Base-by-base conservation (phyloP, 2,797 vertebrate species). In the Poeciliopsis infans region DNA sequence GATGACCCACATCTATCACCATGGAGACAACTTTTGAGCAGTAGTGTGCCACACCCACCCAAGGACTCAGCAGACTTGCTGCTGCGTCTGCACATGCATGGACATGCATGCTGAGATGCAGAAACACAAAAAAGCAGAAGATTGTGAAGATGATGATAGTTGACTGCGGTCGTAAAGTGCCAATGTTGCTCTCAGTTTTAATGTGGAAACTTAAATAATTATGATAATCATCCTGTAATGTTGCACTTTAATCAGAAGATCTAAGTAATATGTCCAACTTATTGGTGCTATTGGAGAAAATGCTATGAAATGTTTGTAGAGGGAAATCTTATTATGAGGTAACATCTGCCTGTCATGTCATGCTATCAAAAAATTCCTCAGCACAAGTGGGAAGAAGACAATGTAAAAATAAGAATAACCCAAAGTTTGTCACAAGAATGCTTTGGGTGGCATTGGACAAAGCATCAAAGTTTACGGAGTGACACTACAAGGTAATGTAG, bases 1-100 rank as follows among this genome's bases (percentile, higher is more conserved):
- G 92, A 94, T 92, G 91, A 95, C 94, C 90, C 91, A 83, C 92
- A 93, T 95, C 92, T 88, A 94, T 96, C 92, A 94, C 93, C 90
- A 92, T 91, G 91, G 93, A 92, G 93, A 95, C 92, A 91, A 93
- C 91, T 91, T 91, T 90, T 92, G 87, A 85, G 76, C 76, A 39
- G 79, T n/a, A 41, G 90, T 78, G 79, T 80, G 80, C 88, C 93
- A 89, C 90, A 87, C 92, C 90, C 89, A 88, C 82, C 74, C 72
- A 53, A 91, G 81, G 85, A 86, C 78, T 87, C 79, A 75, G 83
- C 80, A 81, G 71, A 84, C 84, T 81, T 68, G 71, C 72, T 28
- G 13, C 61, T 78, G 69, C 81, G 57, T 53, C 72, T 68, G 49
- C 28, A 83, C 74, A 74, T 55, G 33, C 68, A 47, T 20, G 12